phyloP scores from a whole-genome alignment of 2,797 vertebrate genomes.

The Gallinago nigripennis region DNA sequence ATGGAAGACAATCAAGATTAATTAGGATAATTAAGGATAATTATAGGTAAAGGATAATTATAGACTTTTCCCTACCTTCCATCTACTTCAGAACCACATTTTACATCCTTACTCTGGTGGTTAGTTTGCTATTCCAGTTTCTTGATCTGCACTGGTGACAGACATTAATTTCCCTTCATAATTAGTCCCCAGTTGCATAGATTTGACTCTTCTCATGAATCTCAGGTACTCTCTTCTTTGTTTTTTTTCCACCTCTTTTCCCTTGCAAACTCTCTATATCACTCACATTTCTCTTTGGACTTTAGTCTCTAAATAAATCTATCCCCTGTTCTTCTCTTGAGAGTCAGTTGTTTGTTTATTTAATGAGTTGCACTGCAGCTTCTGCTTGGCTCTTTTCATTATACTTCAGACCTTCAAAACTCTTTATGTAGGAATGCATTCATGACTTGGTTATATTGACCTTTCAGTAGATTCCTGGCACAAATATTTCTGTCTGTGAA shows the following conservation, averaged over 20 bases:
- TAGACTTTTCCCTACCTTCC: conserved; percentile 43
- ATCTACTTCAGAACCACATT: conserved; percentile 35
- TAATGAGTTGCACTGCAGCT: neutral
- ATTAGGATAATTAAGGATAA: conserved; percentile 64
- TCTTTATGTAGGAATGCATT: neutral
- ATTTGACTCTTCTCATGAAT: conserved; percentile 23
- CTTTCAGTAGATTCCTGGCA: neutral
- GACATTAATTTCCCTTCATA: conserved; percentile 45
- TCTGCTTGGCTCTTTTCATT: neutral
- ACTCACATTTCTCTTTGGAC: neutral
- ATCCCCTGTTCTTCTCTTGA: neutral
- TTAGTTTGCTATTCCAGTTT: conserved; percentile 4
- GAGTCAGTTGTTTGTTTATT: neutral
- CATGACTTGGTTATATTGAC: neutral
- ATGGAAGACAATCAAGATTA: conserved; percentile 52
- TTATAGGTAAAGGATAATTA: conserved; percentile 63
- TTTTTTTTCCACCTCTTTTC: conserved; percentile 29
- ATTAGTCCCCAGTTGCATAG: conserved; percentile 23
- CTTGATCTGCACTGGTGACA: conserved; percentile 7
- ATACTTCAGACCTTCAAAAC: neutral
- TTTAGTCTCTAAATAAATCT: neutral
- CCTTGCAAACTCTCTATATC: neutral
- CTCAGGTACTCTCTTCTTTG: conserved; percentile 10
- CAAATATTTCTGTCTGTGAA: neutral
- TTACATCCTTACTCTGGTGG: neutral